phyloP scores from a whole-genome alignment of 2,888 invertebrate species.

The Scaptomyza flava region DNA sequence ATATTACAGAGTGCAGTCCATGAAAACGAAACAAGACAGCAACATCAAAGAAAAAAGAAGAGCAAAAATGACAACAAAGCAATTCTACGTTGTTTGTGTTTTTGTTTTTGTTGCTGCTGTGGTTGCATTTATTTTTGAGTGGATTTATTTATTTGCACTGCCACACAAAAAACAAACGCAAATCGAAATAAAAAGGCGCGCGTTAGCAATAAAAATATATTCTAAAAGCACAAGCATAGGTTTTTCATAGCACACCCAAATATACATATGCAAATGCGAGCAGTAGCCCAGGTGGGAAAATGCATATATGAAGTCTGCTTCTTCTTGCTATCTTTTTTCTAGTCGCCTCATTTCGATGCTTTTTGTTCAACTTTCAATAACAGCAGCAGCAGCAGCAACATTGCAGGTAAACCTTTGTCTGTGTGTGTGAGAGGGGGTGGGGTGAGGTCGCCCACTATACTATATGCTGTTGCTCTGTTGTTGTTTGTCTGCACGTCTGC shows the following conservation, averaged over 20 bases:
- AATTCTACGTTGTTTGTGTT: slow-evolving; percentile 17
- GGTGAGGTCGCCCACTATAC: background rate
- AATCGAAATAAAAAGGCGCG: slow-evolving; percentile 28
- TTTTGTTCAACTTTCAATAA: slow-evolving; percentile 57
- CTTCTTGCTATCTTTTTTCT: slow-evolving; percentile 4
- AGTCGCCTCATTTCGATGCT: slow-evolving; percentile 29
- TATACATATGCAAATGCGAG: slow-evolving; percentile 65
- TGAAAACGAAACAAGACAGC: slow-evolving; percentile 7
- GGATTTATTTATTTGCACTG: slow-evolving; percentile 65
- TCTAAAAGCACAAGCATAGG: slow-evolving; percentile 54
- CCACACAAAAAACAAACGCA: slow-evolving; percentile 26
- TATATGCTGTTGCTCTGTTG: slow-evolving; percentile 39
- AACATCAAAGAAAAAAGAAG: slow-evolving; percentile 5
- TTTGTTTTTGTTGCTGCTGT: slow-evolving; percentile 26
- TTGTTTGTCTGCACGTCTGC: slow-evolving; percentile 63
- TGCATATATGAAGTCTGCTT: slow-evolving; percentile 29
- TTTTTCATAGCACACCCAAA: slow-evolving; percentile 40
- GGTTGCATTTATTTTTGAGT: slow-evolving; percentile 56
- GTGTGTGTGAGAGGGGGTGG: background rate
- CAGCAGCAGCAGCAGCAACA: slow-evolving; percentile 26
- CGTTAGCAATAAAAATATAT: slow-evolving; percentile 19
- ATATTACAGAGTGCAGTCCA: slow-evolving; percentile 21
- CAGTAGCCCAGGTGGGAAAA: slow-evolving; percentile 42
- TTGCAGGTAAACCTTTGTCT: slow-evolving; percentile 14
- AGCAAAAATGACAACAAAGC: slow-evolving; percentile 19